These are phyloP conservation scores for Philhelius pedissequus DNA, from an alignment of 2,888 invertebrate genomes.

Conservation along the genomic window DNA sequence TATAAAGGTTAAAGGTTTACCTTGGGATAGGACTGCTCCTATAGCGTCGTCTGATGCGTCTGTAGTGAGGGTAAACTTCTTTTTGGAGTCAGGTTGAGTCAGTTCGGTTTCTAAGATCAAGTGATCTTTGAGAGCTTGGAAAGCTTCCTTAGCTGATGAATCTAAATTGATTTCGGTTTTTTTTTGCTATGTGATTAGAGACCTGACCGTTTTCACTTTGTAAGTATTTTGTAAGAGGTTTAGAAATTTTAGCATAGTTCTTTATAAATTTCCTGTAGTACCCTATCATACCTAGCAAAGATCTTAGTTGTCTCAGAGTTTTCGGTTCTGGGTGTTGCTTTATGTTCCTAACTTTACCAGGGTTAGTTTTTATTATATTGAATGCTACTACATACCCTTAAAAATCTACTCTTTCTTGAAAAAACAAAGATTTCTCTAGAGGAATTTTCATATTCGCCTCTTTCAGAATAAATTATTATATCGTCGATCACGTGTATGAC, in stretches of 20 bases:
- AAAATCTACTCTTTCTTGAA: neutral
- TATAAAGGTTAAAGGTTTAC: too few relatives aligned
- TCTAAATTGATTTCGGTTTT: neutral
- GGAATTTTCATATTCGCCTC: slow-evolving; percentile 4
- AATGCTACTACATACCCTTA: neutral
- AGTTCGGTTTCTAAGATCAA: too few relatives aligned
- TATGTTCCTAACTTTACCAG: neutral
- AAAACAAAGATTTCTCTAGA: neutral
- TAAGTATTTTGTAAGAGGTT: neutral
- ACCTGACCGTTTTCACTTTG: too few relatives aligned
- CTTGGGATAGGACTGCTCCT: too few relatives aligned
- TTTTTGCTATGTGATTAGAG: neutral
- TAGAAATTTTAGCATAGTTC: neutral
- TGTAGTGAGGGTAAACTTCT: slow-evolving; percentile 65
- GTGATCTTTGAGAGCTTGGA: neutral
- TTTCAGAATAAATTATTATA: neutral
- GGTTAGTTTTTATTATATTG: neutral
- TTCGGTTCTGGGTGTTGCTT: neutral
- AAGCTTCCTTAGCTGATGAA: neutral
- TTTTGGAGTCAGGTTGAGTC: too few relatives aligned
- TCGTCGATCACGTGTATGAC: too few relatives aligned
- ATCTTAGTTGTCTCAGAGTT: neutral
- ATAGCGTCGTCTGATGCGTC: slow-evolving; percentile 70
- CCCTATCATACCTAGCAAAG: neutral
- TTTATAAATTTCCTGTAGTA: too few relatives aligned